Evolutionary conservation across 2,888 invertebrate genomes (phyloP).

Genomic region (Endomychus coccineus): DNA sequence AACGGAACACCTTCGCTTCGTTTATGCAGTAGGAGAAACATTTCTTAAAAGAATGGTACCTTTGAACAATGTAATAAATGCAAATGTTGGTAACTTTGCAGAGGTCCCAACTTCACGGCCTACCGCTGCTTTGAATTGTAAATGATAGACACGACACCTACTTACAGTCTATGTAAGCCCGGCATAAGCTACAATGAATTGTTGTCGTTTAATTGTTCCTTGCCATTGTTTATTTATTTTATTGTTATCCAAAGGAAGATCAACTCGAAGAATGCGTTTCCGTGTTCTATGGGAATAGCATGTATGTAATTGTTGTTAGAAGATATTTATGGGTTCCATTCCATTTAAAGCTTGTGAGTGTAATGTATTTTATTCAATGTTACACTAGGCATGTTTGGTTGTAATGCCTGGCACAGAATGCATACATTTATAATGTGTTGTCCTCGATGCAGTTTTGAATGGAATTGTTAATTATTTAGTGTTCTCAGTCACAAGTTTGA

Average conservation of each 20-base stretch:
- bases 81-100: slow-evolving; percentile 22
- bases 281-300: slow-evolving; percentile 21
- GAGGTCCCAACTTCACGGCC: slow-evolving; percentile 17
- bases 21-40: too few relatives aligned
- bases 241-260: slow-evolving; percentile 13
- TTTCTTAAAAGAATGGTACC: too few relatives aligned
- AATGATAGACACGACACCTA: slow-evolving; percentile 30
- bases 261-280: slow-evolving; percentile 17
- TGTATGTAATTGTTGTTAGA: slow-evolving; percentile 18
- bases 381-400: not conserved
- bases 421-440: too few relatives aligned
- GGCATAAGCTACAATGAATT: too few relatives aligned
- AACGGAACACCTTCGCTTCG: too few relatives aligned
- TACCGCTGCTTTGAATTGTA: slow-evolving; percentile 31
- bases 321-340: slow-evolving; percentile 17
- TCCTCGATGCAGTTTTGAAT: too few relatives aligned
- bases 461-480: too few relatives aligned
- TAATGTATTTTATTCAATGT: slow-evolving; percentile 15
- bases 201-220: slow-evolving; percentile 4
- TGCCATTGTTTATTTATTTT: slow-evolving; percentile 9
- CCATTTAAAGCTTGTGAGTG: slow-evolving; percentile 7
- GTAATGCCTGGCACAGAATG: not conserved
- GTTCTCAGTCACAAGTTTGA: too few relatives aligned
- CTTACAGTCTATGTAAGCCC: too few relatives aligned
- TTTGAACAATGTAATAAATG: slow-evolving; percentile 20